Base-by-base conservation (phyloP, 2,888 invertebrate species). In the Teinopalpus imperialis region DNA sequence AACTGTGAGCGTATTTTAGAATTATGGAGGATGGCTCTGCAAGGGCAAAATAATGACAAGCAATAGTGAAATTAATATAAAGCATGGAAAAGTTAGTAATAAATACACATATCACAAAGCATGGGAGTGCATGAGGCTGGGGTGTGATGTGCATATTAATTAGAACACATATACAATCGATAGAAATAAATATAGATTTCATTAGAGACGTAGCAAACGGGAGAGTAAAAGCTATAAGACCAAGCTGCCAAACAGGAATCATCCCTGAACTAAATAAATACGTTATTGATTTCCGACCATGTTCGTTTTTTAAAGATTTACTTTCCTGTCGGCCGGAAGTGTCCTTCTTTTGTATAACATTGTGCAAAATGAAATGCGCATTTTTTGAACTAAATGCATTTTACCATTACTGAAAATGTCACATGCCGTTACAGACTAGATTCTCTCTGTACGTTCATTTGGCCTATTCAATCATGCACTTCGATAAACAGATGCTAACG, bases 321-420 rank as follows among this genome's bases (percentile, higher is more conserved):
- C n/a, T n/a, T n/a, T n/a, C n/a, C n/a, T n/a, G n/a, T n/a, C n/a
- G n/a, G n/a, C n/a, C n/a, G n/a, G n/a, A n/a, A n/a, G n/a, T n/a
- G n/a, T n/a, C n/a, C n/a, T n/a, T n/a, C n/a, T n/a, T 36, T 24
- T n/a, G 4, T 24, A 36, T 24, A 20, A 29, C 39, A 12, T 29
- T 13, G 21, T 12, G 7, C n/a, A 21, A 80, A 86, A 86, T 86
- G 86, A 86, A 86, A 86, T 86, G 86, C 86, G 86, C 86, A 82
- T 76, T 69, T 74, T 78, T 69, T 67, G 61, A 64, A 57, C 43
- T 53, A 27, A 43, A 40, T 39, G 39, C 39, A 26, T 32, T 26
- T 21, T 23, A 1, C 10, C 32, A 32, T 29, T 10, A 40, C 27
- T 34, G 36, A 31, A 26, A 9, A 16, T 30, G 31, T 27, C 10